These are phyloP conservation scores for Sylvietta virens DNA, from an alignment of 2,113 vertebrate genomes.

Conservation along the genomic window DNA sequence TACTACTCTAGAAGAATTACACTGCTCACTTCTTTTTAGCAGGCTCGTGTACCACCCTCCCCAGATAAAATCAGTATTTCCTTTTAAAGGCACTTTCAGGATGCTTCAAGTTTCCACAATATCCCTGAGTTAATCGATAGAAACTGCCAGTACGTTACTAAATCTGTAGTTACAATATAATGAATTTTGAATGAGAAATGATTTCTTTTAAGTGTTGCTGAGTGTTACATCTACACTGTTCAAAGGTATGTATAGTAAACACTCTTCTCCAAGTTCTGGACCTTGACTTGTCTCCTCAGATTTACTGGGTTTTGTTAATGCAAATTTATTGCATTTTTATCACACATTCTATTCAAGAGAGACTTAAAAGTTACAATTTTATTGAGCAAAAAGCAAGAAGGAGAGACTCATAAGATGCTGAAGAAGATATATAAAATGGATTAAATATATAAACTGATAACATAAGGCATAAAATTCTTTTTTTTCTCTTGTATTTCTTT, in stretches of 20 bases:
- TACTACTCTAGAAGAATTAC: not conserved
- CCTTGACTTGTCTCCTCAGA: constrained; percentile 29
- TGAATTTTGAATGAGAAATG: constrained; percentile 82
- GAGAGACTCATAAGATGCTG: not conserved
- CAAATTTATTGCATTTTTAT: not conserved
- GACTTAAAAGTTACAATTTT: not conserved
- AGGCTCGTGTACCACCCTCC: not conserved
- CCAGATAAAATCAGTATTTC: constrained; percentile 26
- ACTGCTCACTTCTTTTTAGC: not conserved
- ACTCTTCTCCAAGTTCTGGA: not conserved
- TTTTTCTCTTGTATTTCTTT: not conserved
- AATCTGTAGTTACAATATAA: constrained; percentile 75
- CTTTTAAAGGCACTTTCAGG: constrained; percentile 59
- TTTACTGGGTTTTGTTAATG: not conserved
- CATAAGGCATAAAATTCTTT: not conserved
- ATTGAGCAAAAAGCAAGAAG: not conserved
- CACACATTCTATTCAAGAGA: not conserved
- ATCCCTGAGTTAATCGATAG: constrained; percentile 71
- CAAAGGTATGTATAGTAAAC: constrained; percentile 42
- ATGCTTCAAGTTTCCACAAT: constrained; percentile 67
- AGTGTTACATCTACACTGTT: constrained; percentile 57
- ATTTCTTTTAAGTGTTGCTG: constrained; percentile 76
- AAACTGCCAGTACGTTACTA: constrained; percentile 68
- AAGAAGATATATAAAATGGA: not conserved
- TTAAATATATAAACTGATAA: not conserved